Evolutionary conservation across 2,888 invertebrate species (phyloP).

Genomic region (Molorchus minor): DNA sequence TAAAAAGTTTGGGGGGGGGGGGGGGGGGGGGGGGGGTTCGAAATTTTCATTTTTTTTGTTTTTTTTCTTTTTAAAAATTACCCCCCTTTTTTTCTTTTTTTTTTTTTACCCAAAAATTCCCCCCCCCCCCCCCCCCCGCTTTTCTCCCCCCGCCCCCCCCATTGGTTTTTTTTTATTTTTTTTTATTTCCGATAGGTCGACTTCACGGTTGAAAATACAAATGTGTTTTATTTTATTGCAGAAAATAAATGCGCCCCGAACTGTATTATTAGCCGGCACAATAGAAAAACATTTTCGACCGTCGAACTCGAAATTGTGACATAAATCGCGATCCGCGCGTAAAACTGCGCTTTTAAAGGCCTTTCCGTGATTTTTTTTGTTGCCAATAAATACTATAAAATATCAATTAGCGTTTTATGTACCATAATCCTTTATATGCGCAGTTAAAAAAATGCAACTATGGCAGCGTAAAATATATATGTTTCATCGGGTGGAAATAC

Average conservation of each 20-base stretch:
- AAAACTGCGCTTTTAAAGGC: slow-evolving; percentile 14
- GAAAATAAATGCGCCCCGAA: not conserved
- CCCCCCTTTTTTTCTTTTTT: too few relatives aligned
- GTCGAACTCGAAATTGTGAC: slow-evolving; percentile 4
- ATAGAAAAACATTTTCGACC: slow-evolving; percentile 13
- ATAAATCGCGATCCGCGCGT: slow-evolving; percentile 11
- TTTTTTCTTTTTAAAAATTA: too few relatives aligned
- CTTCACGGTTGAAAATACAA: too few relatives aligned
- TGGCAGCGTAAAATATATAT: slow-evolving; percentile 5
- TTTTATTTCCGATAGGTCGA: too few relatives aligned
- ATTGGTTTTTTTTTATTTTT: too few relatives aligned
- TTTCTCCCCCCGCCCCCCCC: too few relatives aligned
- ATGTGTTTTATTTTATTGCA: not conserved
- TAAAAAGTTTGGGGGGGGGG: too few relatives aligned
- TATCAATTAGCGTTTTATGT: slow-evolving; percentile 17
- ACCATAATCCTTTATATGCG: slow-evolving; percentile 9
- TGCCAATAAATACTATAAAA: slow-evolving; percentile 18
- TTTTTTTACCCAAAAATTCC: too few relatives aligned
- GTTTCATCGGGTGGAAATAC: not conserved
- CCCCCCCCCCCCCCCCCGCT: too few relatives aligned
- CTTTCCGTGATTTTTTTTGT: slow-evolving; percentile 6
- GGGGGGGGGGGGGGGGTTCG: too few relatives aligned
- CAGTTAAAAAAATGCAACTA: slow-evolving; percentile 1
- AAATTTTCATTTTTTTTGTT: too few relatives aligned
- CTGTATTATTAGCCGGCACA: not conserved